Conservation (phyloP, 1,140 invertebrate species). For the Calycopis cecrops region DNA sequence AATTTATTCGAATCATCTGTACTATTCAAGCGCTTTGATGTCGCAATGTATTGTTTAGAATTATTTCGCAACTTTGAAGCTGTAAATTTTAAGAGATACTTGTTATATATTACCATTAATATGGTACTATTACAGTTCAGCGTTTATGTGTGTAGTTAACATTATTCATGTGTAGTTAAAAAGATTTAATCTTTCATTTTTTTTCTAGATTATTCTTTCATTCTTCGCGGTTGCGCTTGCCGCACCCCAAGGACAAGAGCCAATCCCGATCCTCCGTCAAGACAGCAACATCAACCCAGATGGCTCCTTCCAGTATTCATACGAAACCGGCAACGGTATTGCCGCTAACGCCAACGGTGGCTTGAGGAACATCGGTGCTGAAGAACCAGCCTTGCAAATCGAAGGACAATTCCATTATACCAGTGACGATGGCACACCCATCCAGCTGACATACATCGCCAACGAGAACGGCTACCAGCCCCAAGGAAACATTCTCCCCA, state of each 20-base stretch:
- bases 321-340: conserved; percentile 78
- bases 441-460: conserved; percentile 81
- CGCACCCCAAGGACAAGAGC: conserved; percentile 71
- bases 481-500: conserved; percentile 78
- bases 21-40: too few relatives aligned
- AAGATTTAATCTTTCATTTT: conserved; percentile 15
- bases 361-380: conserved; percentile 68
- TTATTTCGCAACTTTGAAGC: conserved; percentile 13
- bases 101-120: too few relatives aligned
- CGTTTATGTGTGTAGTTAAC: conserved; percentile 6
- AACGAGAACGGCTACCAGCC: conserved; percentile 77
- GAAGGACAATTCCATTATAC: conserved; percentile 79
- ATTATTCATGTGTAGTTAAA: background rate
- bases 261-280: conserved; percentile 78
- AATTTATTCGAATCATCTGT: too few relatives aligned
- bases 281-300: conserved; percentile 79
- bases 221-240: conserved; percentile 60
- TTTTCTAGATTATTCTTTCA: conserved; percentile 59
- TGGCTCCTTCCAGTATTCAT: conserved; percentile 80
- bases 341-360: conserved; percentile 70
- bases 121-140: background rate
- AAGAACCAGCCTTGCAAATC: conserved; percentile 63
- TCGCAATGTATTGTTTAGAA: background rate
- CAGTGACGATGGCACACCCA: conserved; percentile 73
- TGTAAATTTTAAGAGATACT: background rate